Evolutionary conservation across 2,113 vertebrate species (phyloP).

Genomic region (Podarcis cretensis): DNA sequence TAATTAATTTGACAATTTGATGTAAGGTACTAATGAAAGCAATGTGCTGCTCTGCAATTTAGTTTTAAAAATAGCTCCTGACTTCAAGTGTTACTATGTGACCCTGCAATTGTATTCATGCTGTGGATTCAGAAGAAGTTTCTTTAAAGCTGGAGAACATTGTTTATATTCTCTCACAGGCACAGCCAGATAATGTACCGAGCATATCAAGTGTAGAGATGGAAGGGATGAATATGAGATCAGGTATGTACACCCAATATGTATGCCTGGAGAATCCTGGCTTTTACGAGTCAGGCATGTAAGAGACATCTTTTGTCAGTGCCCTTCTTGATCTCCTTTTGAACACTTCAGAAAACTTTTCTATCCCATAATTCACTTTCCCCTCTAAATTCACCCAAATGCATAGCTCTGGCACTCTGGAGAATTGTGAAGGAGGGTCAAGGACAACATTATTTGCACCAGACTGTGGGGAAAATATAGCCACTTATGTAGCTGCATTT

Average conservation of each 20-base stretch:
- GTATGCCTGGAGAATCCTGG: slow-evolving; percentile 23
- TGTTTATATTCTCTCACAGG: slow-evolving; percentile 51
- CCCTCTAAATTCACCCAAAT: slow-evolving; percentile 8
- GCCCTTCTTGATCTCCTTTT: background rate
- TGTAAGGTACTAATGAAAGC: slow-evolving; percentile 68
- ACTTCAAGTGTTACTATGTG: slow-evolving; percentile 65
- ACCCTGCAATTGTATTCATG: slow-evolving; percentile 53
- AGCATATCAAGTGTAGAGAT: slow-evolving; percentile 39
- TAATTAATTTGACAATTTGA: slow-evolving; percentile 72
- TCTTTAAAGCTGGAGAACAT: slow-evolving; percentile 52
- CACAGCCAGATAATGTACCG: slow-evolving; percentile 16
- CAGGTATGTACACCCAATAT: slow-evolving; percentile 48
- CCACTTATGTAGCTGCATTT: background rate
- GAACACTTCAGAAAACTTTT: background rate
- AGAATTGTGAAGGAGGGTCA: slow-evolving; percentile 15
- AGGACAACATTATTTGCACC: slow-evolving; percentile 2
- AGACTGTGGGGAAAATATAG: background rate
- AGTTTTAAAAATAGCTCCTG: slow-evolving; percentile 67
- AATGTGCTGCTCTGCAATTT: slow-evolving; percentile 56
- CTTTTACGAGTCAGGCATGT: background rate
- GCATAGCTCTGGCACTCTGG: background rate
- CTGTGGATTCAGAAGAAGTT: slow-evolving; percentile 54
- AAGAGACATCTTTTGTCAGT: slow-evolving; percentile 21
- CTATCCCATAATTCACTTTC: background rate
- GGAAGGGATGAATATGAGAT: slow-evolving; percentile 49